These are phyloP conservation scores for Hypocryptadius cinnamomeus DNA, from an alignment of 2,113 vertebrate species.

Conservation along the genomic window DNA sequence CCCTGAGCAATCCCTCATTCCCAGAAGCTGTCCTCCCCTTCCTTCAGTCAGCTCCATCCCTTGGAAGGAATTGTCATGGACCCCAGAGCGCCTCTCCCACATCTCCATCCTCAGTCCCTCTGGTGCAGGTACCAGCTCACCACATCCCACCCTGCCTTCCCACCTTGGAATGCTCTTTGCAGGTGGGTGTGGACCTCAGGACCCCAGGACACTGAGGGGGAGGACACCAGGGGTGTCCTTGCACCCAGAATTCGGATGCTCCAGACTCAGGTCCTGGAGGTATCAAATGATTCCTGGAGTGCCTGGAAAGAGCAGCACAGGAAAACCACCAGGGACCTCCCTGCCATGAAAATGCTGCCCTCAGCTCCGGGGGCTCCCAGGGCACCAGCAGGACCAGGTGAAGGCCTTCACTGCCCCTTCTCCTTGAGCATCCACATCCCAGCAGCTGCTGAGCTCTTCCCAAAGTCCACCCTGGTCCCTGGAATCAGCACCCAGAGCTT, in stretches of 20 bases:
- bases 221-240: fast-evolving
- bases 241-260: no score
- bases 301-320: neutral
- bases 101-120: neutral
- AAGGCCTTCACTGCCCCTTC: neutral
- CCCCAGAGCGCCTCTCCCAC: neutral
- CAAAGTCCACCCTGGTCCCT: neutral
- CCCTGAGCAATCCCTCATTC: fast-evolving
- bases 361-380: neutral
- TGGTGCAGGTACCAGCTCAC: neutral
- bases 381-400: neutral
- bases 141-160: neutral
- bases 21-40: neutral
- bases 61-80: fast-evolving
- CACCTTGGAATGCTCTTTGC: fast-evolving
- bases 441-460: neutral
- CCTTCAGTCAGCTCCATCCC: fast-evolving
- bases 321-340: fast-evolving
- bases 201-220: fast-evolving
- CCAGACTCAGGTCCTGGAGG: neutral
- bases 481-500: neutral
- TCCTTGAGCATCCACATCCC: neutral
- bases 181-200: neutral
- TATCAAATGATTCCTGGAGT: fast-evolving
- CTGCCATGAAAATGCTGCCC: neutral